Base-by-base conservation (phyloP, 2,888 invertebrate genomes). In the Hirtodrosophila cameraria region DNA sequence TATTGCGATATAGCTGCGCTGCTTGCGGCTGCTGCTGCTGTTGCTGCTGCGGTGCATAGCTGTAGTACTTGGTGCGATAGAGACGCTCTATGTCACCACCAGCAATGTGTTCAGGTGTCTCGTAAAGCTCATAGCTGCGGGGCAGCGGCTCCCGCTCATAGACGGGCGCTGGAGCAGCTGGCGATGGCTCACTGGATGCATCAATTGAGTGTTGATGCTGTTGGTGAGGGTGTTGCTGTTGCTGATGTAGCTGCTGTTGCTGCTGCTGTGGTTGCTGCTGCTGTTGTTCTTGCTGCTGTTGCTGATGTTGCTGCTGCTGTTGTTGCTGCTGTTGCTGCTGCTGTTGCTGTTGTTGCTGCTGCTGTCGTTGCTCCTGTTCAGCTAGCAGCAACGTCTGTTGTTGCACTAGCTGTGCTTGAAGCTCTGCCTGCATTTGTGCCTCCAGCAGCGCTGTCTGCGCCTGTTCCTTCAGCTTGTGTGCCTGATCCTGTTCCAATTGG, bases 101-200 rank as follows among this genome's bases (percentile, higher is more conserved):
- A n/a, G n/a, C n/a, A 8, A n/a, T 27, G 2, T 20, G 7, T 4
- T 53, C 70, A 1, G 55, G 49, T 23, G 49, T 46, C 20, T 55
- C 83, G 18, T 84, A 84, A 0, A 74, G 42, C 6, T 79, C 73
- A n/a, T 82, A 79, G 73, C 73, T 86, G 20, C 64, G 58, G 0
- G 86, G 80, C 69, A 58, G 87, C 69, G 64, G 77, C 18, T 90
- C 90, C 38, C 88, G 87, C 49, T 90, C 89, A 53, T 86, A 89
- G 3, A 85, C 75, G 1, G 88, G 82, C 1, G 84, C 86, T 0
- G 86, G 76, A 3, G 61, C 20, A 0, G 73, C 49, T 0, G 52
- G 36, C 0, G 75, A 36, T 5, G 54, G 6, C 4, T 46, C 69
- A 12, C 33, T 62, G 6, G 60, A 50, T 0, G 45, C 45, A 15